Conservation (phyloP, 1,140 invertebrate genomes). For the Drosophila kurseongensis region DNA sequence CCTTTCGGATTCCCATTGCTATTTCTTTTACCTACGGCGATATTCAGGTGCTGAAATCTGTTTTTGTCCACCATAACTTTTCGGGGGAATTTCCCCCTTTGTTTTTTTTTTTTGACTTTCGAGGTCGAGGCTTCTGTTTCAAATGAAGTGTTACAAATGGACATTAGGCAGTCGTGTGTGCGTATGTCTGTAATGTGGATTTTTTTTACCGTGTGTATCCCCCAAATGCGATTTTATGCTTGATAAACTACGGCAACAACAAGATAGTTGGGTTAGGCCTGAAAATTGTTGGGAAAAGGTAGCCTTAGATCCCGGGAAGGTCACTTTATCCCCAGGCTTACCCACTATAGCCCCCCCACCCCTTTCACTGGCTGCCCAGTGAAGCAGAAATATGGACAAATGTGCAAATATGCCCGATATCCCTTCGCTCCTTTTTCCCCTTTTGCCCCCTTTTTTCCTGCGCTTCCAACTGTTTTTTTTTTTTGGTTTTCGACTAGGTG, state of each 20-base stretch:
- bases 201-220: constrained; percentile 24
- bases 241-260: constrained; percentile 78
- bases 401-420: constrained; percentile 73
- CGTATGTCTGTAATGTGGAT: background rate
- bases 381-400: constrained; percentile 81
- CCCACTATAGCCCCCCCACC: background rate
- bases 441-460: constrained; percentile 25
- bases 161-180: constrained; percentile 59
- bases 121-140: constrained; percentile 69
- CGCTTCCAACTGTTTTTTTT: background rate
- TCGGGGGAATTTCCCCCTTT: constrained; percentile 1
- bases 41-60: constrained; percentile 33
- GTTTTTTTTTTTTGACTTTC: constrained; percentile 59
- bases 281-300: constrained; percentile 31
- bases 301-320: constrained; percentile 18
- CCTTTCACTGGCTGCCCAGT: constrained; percentile 38
- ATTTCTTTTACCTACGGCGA: constrained; percentile 7
- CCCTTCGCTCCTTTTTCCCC: constrained; percentile 10
- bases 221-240: constrained; percentile 80
- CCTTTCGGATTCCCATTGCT: constrained; percentile 12
- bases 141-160: constrained; percentile 81
- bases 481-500: constrained; percentile 49
- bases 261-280: constrained; percentile 56
- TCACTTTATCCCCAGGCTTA: constrained; percentile 7
- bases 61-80: constrained; percentile 19